Base-by-base conservation (phyloP, 2,113 vertebrate genomes). In the Cettia cetti region DNA sequence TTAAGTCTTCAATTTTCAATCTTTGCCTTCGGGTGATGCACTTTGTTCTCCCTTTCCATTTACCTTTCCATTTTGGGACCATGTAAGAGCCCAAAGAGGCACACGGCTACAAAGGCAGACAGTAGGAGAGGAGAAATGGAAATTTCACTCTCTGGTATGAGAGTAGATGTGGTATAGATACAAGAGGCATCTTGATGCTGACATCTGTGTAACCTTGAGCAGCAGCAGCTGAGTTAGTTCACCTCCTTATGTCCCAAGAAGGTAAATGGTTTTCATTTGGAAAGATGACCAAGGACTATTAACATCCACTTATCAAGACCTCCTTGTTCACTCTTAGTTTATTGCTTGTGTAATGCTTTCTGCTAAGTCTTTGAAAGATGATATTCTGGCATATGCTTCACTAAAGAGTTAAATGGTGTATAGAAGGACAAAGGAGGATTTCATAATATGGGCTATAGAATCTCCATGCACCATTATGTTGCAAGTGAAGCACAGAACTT, bases 341-440 rank as follows among this genome's bases (percentile, higher is more conserved):
- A 93, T 92, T 86, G 53, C 90, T 92, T 82, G 18, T 77, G 50
- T 92, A 92, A 93, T 80, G 45, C 42, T 92, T 93, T 93, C 63
- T 86, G 83, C 59, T 70, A 83, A 47, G 53, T 66, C 42, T 35
- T 20, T 83, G 82, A 83, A 93, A 94, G 71, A 86, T 81, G 59
- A 85, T 30, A 88, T 63, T 83, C 56, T 86, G 72, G 26, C 53
- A 56, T 69, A 80, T 86, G 88, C 82, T 92, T 92, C 86, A 64
- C 39, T 74, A 86, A 95, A 89, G 76, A 89, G 60, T 89, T 95
- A 90, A 93, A 93, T 81, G 60, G 35, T 47, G 52, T 89, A 59
- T 27, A 75, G 78, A 66, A 79, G 47, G 33, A 94, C 71, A 92
- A 96, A 70, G 50, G 33, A 50, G 10, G 39, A 39, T 92, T 94